Percentiles rank a stretch among this genome's conserved stretches.
Conservation (phyloP, 2,797 vertebrate species). For the Jordanella pulchra region DNA sequence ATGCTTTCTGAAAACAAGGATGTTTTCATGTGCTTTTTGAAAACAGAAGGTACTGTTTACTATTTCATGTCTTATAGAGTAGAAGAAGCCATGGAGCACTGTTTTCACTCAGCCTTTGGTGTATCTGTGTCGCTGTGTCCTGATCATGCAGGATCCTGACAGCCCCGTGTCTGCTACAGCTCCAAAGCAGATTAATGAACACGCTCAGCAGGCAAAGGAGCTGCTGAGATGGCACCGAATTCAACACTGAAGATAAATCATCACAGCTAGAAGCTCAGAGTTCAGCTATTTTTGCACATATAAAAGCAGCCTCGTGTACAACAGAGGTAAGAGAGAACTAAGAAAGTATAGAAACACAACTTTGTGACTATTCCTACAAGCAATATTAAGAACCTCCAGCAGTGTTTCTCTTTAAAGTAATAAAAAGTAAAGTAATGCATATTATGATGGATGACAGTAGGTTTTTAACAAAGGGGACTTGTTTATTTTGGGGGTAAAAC, state of each 20-base stretch:
- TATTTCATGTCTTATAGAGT: background rate
- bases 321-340: background rate
- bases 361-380: conserved; percentile 10
- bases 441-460: background rate
- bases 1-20: no score
- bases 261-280: conserved; percentile 60
- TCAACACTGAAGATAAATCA: conserved; percentile 67
- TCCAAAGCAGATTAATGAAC: conserved; percentile 70
- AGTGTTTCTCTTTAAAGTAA: background rate
- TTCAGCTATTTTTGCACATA: conserved; percentile 67
- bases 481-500: background rate
- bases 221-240: conserved; percentile 62
- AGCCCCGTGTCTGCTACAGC: conserved; percentile 45
- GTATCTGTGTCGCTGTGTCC: conserved; percentile 44
- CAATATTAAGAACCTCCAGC: conserved; percentile 4
- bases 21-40: background rate
- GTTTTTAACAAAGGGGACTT: background rate
- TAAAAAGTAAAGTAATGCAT: background rate
- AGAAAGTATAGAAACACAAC: background rate
- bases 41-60: background rate
- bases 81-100: background rate
- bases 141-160: conserved; percentile 66
- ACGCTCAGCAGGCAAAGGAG: conserved; percentile 46
- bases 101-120: conserved; percentile 16
- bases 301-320: conserved; percentile 35